phyloP scores from a whole-genome alignment of 2,888 invertebrate species.

The Megamerina dolium region DNA sequence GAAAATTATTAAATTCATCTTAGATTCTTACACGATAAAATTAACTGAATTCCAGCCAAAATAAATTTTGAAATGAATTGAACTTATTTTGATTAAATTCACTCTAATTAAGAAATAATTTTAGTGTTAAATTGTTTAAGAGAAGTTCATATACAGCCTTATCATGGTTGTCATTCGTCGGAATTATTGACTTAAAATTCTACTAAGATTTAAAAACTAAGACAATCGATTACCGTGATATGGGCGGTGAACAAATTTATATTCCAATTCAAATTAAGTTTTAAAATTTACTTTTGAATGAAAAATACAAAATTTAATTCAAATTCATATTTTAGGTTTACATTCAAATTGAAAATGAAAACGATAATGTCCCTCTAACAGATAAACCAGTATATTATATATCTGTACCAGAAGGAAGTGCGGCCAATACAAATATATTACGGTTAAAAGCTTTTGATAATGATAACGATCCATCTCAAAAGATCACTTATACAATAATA shows the following conservation, averaged over 20 bases:
- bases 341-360: conserved; percentile 81
- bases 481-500: conserved; percentile 73
- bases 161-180: too few species aligned
- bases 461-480: conserved; percentile 64
- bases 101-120: not conserved
- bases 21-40: too few species aligned
- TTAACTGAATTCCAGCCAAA: not conserved
- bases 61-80: not conserved
- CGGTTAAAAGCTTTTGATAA: conserved; percentile 73
- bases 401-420: conserved; percentile 72
- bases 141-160: too few species aligned
- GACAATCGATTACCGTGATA: too few species aligned
- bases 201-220: too few species aligned
- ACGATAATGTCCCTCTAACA: conserved; percentile 92
- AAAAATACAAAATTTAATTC: too few species aligned
- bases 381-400: conserved; percentile 80
- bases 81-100: too few species aligned
- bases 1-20: not conserved
- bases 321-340: conserved; percentile 65
- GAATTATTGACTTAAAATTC: too few species aligned
- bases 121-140: not conserved
- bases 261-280: too few species aligned
- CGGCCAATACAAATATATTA: conserved; percentile 64
- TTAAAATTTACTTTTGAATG: too few species aligned
- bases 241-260: too few species aligned